Base-by-base conservation (phyloP, 2,797 vertebrate genomes). In the Enoplosus armatus region DNA sequence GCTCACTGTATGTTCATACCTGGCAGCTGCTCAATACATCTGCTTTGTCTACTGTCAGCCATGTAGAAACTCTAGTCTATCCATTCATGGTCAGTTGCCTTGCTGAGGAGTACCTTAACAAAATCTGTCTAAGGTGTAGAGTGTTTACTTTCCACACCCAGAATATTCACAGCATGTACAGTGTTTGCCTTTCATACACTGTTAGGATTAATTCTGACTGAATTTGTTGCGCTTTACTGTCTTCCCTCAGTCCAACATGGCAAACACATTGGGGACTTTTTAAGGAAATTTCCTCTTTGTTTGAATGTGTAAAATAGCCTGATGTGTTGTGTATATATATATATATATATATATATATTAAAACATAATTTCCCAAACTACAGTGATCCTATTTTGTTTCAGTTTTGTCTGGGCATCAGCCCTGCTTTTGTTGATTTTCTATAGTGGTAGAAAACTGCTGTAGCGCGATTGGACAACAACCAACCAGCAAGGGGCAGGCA, bases 21-120 rank as follows among this genome's bases (percentile, higher is more conserved):
- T 60, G 56, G 26, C 66, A 79, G 59, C 47, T 83, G 69, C 68
- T 76, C 15, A 41, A 50, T 48, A 35, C 58, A 53, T 79, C 65
- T 67, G 70, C 64, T 73, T 45, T 66, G 26, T 68, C n/a, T 59
- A 3, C 60, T 55, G 27, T 33, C 54, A 76, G 45, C 41, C 24
- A 33, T 58, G 50, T 20, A 41, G 33, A 56, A 60, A 31, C 26
- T 69, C 27, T 8, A 24, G 10, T 80, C 20, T 37, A 16, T 26
- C 26, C 59, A 15, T 73, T 64, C 71, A 68, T 41, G 39, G 54
- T 53, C 50, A 79, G 27, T 47, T 72, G 29, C 8, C 6, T 35
- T 51, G 41, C 43, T 53, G 0, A 56, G 33, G 29, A 68, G 10
- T 54, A 50, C 6, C 3, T 71, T 31, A 16, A 66, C 10, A 61